phyloP scores from a whole-genome alignment of 1,140 invertebrate species.

The Drosophila nigrodunni region DNA sequence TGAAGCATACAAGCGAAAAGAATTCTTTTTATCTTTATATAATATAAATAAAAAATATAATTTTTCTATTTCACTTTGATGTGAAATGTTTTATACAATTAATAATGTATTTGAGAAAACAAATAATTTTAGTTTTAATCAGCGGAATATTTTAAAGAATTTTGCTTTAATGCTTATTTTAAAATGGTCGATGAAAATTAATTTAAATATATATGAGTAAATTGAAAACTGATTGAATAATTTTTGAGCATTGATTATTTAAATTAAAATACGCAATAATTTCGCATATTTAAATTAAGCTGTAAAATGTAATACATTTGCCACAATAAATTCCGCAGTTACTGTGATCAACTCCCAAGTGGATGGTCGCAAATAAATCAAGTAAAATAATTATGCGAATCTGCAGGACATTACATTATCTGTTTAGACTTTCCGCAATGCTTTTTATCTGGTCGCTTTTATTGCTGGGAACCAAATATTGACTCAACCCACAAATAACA shows the following conservation, averaged over 20 bases:
- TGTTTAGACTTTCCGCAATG: constrained; percentile 47
- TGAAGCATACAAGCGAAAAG: background rate
- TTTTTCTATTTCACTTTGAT: background rate
- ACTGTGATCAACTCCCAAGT: constrained; percentile 22
- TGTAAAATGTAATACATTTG: constrained; percentile 4
- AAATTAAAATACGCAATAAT: background rate
- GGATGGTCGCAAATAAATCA: constrained; percentile 60
- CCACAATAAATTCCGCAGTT: constrained; percentile 27
- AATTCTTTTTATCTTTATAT: background rate
- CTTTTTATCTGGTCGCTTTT: constrained; percentile 68
- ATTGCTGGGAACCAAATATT: constrained; percentile 65
- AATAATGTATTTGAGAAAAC: no score
- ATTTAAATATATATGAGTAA: no score
- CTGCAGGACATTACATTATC: constrained; percentile 62
- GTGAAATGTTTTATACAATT: no score
- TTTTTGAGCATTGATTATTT: constrained; percentile 1
- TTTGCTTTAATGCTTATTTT: no score
- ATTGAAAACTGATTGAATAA: constrained; percentile 1
- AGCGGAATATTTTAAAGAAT: no score
- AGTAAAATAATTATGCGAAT: constrained; percentile 76
- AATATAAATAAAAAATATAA: no score
- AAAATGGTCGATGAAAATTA: no score
- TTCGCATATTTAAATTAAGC: constrained; percentile 21
- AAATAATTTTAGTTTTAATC: no score
- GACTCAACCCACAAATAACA: constrained; percentile 33